phyloP scores from a whole-genome alignment of 2,113 vertebrate species.

The Bagarius yarrelli region DNA sequence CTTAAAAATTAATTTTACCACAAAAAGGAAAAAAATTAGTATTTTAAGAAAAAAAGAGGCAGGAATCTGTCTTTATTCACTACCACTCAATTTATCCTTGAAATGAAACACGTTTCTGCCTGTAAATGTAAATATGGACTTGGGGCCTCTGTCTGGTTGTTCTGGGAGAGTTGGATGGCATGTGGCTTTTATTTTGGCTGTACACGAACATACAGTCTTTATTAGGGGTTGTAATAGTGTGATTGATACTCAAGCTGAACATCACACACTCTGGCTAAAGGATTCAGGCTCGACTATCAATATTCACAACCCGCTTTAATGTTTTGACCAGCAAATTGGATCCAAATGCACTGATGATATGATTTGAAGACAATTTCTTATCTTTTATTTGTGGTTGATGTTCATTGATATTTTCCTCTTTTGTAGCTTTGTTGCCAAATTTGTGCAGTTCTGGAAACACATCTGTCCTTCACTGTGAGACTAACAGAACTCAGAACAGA shows the following conservation, averaged over 20 bases:
- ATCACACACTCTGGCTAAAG: slow-evolving; percentile 52
- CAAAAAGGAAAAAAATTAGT: slow-evolving; percentile 14
- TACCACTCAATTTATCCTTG: slow-evolving; percentile 53
- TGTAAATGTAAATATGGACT: slow-evolving; percentile 47
- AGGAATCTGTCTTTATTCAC: slow-evolving; percentile 52
- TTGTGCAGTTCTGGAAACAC: slow-evolving; percentile 6
- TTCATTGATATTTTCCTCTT: slow-evolving; percentile 22
- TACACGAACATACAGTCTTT: slow-evolving; percentile 54
- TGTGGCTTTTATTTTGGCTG: slow-evolving; percentile 57
- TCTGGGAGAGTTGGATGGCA: slow-evolving; percentile 39
- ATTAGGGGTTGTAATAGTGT: slow-evolving; percentile 55
- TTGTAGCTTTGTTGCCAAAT: background rate
- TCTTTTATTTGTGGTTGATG: slow-evolving; percentile 50
- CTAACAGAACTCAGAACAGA: background rate
- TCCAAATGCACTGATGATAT: slow-evolving; percentile 59
- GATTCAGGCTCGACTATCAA: slow-evolving; percentile 49
- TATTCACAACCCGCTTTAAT: slow-evolving; percentile 54
- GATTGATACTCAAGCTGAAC: slow-evolving; percentile 57
- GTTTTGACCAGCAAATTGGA: slow-evolving; percentile 52
- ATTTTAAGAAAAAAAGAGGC: slow-evolving; percentile 16
- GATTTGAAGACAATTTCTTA: slow-evolving; percentile 51
- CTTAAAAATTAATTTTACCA: slow-evolving; percentile 34
- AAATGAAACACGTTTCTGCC: slow-evolving; percentile 57
- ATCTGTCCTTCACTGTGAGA: background rate
- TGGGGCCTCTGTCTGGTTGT: slow-evolving; percentile 20